Base-by-base conservation (phyloP, 2,113 vertebrate genomes). In the Rhagologus leucostigma region DNA sequence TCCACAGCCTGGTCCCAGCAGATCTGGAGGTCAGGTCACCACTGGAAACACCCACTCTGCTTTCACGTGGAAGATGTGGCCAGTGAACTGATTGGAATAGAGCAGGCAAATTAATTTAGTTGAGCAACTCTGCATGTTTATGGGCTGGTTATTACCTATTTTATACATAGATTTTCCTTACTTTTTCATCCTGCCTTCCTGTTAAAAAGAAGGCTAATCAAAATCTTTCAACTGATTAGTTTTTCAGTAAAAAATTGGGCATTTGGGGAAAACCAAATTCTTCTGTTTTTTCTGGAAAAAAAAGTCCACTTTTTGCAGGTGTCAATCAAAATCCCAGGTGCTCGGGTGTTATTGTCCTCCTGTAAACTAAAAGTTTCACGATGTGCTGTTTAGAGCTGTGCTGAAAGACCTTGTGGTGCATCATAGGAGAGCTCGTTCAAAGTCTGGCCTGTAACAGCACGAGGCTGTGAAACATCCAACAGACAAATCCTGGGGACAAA, bases 181-280 rank as follows among this genome's bases (percentile, higher is more conserved):
- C 8, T n/a, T 74, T 15, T 35, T 78, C n/a, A 74, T 52, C 21
- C 30, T 47, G 6, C 23, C 13, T 78, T 69, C 14, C 19, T 84
- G 62, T 74, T 56, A 32, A 57, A 39, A 47, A 44, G 50, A 35
- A 65, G 14, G 7, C 13, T 52, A 23, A 47, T 65, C 4, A 64
- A 56, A 84, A 39, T 77, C 19, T 50, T 69, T 68, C 30, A n/a
- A 16, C 26, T 65, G 17, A 37, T 41, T 39, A 19, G 6, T 33
- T 71, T 81, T n/a, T 11, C 0, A 0, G 13, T 70, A 55, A 41
- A 42, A 85, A 71, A 63, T 6, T 2, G 4, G 7, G 5, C 2
- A 26, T 64, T 69, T 49, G 9, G 9, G 13, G 32, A 50, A 73
- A 84, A 57, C 3, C 15, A 17, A 17, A 2, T 44, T 65, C 59